Percentiles rank a stretch among this genome's conserved stretches.
phyloP scores from a whole-genome alignment of 2,113 vertebrate species.

The Rhynchopsitta pachyrhyncha region DNA sequence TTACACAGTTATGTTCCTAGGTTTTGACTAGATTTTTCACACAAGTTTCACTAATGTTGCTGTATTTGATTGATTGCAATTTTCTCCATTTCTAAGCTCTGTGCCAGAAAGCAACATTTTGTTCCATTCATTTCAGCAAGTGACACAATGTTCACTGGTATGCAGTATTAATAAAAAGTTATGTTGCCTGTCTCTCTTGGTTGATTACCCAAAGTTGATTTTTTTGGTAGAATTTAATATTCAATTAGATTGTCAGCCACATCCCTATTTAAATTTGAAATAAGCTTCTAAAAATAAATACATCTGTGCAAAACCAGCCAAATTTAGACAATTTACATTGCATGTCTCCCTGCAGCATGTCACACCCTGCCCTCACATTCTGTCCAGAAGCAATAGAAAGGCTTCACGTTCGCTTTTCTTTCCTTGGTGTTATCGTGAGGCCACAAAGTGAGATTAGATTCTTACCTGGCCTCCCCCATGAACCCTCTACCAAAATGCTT shows the following conservation, averaged over 20 bases:
- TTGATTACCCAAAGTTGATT: constrained; percentile 32
- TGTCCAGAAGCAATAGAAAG: background rate
- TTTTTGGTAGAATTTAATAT: constrained; percentile 8
- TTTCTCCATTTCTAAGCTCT: constrained; percentile 58
- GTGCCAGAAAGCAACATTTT: constrained; percentile 65
- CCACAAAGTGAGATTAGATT: background rate
- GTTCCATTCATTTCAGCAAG: constrained; percentile 60
- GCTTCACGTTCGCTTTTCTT: background rate
- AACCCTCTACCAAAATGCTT: constrained; percentile 38
- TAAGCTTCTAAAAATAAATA: constrained; percentile 1
- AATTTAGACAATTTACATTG: background rate
- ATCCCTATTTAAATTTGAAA: constrained; percentile 18
- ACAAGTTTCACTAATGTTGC: constrained; percentile 42
- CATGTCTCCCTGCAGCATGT: background rate
- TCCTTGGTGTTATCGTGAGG: background rate
- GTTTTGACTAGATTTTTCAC: constrained; percentile 21
- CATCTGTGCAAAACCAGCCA: background rate
- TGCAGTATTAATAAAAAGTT: constrained; percentile 62
- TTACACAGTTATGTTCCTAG: background rate
- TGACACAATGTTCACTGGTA: constrained; percentile 45
- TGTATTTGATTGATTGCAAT: constrained; percentile 58
- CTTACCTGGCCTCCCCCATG: constrained; percentile 65
- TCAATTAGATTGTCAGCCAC: background rate
- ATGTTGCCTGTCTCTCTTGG: constrained; percentile 33
- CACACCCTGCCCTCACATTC: background rate